Conservation (phyloP, 2,888 invertebrate genomes). For the Pyralis farinalis region DNA sequence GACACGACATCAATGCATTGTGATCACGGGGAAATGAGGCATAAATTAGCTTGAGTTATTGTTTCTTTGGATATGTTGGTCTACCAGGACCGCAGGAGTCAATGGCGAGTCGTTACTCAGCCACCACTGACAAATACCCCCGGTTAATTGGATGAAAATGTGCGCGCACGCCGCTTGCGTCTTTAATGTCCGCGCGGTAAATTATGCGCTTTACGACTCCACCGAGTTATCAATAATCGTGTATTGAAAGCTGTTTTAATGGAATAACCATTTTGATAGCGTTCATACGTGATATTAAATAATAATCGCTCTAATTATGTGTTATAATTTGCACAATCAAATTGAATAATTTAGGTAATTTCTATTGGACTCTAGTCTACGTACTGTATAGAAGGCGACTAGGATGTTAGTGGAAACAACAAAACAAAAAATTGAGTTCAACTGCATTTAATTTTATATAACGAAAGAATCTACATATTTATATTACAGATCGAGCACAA, state of each 20-base stretch:
- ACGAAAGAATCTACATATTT: too few species aligned
- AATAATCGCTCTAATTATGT: neutral
- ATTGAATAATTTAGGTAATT: too few species aligned
- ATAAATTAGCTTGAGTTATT: slow-evolving; percentile 40
- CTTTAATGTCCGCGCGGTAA: slow-evolving; percentile 48
- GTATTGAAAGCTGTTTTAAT: slow-evolving; percentile 49
- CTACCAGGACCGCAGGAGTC: slow-evolving; percentile 24
- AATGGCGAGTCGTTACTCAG: slow-evolving; percentile 47
- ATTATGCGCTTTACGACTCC: slow-evolving; percentile 59
- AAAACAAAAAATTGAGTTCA: too few species aligned
- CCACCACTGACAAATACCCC: slow-evolving; percentile 53
- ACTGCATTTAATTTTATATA: too few species aligned
- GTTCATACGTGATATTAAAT: neutral
- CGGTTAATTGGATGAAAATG: slow-evolving; percentile 60
- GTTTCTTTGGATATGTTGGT: slow-evolving; percentile 17
- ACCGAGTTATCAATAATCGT: slow-evolving; percentile 55
- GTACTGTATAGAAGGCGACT: too few species aligned
- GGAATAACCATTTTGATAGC: slow-evolving; percentile 19
- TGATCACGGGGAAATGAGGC: slow-evolving; percentile 31
- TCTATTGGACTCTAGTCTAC: too few species aligned
- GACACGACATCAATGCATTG: slow-evolving; percentile 12
- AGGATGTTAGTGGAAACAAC: too few species aligned
- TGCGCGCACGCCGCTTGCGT: slow-evolving; percentile 30
- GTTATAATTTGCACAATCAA: too few species aligned
- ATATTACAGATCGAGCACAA: too few species aligned